Conservation (phyloP, 2,113 vertebrate genomes). For the Sceloporus tristichus region DNA sequence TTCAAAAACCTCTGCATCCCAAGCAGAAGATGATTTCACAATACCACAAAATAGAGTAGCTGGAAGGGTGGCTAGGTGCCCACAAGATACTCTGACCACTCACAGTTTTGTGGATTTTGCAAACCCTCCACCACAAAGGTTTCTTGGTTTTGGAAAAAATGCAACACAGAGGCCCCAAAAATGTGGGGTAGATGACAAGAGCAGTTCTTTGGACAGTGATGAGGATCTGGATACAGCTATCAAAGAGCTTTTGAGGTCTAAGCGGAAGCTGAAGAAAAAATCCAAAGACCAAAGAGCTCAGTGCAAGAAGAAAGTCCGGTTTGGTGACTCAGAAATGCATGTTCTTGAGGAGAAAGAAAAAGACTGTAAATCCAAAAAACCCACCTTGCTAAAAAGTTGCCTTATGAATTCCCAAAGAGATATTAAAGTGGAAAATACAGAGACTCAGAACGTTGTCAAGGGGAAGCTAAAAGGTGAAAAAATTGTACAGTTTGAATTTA, state of each 20-base stretch:
- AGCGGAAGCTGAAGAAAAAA: slow-evolving; percentile 88
- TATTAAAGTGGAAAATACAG: slow-evolving; percentile 31
- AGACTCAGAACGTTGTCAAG: slow-evolving; percentile 12
- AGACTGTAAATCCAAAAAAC: slow-evolving; percentile 53
- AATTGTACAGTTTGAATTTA: slow-evolving; percentile 9
- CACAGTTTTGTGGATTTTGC: background rate
- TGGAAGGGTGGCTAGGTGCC: background rate
- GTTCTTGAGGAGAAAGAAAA: slow-evolving; percentile 40
- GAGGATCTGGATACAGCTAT: slow-evolving; percentile 94
- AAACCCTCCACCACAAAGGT: slow-evolving; percentile 20
- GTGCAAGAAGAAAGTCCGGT: slow-evolving; percentile 79
- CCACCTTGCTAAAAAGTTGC: slow-evolving; percentile 71
- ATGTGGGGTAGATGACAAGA: slow-evolving; percentile 85
- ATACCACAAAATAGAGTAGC: background rate
- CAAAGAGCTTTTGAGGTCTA: slow-evolving; percentile 92
- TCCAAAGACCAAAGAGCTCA: slow-evolving; percentile 79
- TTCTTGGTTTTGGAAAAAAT: background rate
- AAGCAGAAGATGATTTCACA: slow-evolving; percentile 32
- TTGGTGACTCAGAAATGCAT: slow-evolving; percentile 69
- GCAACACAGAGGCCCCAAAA: background rate
- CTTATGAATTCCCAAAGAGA: slow-evolving; percentile 71
- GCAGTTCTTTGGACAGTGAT: slow-evolving; percentile 96
- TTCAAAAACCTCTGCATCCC: slow-evolving; percentile 18
- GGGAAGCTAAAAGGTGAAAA: slow-evolving; percentile 44
- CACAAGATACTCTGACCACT: background rate